Evolutionary conservation across 2,113 vertebrate genomes (phyloP).

Genomic region (Lycocorax pyrrhopterus): DNA sequence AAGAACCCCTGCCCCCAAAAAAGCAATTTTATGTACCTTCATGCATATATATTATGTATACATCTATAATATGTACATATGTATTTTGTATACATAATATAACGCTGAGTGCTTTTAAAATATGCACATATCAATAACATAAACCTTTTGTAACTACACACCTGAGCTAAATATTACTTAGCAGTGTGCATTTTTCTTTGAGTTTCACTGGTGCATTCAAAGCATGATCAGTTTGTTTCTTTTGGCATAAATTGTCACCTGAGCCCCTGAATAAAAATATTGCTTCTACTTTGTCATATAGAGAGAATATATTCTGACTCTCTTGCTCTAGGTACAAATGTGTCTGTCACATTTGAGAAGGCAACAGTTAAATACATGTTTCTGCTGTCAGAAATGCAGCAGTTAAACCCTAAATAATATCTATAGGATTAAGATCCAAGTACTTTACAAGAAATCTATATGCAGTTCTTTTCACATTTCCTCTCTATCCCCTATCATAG

Average conservation of each 20-base stretch:
- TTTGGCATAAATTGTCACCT: constrained; percentile 43
- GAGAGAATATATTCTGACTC: constrained; percentile 25
- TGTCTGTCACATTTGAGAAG: constrained; percentile 57
- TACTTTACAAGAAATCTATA: constrained; percentile 6
- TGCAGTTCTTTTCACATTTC: constrained; percentile 8
- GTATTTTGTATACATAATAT: neutral
- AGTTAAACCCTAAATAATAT: constrained; percentile 42
- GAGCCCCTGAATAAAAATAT: constrained; percentile 50
- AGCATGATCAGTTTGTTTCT: constrained; percentile 42
- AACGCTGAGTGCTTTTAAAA: neutral
- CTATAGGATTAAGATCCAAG: neutral
- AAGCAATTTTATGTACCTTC: neutral
- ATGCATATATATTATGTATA: neutral
- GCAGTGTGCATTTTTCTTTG: neutral
- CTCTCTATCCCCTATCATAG: neutral
- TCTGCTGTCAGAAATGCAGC: constrained; percentile 62
- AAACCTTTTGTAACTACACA: neutral
- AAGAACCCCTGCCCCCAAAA: neutral
- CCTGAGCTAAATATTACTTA: neutral
- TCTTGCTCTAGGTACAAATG: constrained; percentile 27
- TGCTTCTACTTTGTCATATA: constrained; percentile 25
- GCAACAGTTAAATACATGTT: constrained; percentile 51
- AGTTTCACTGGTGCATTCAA: neutral
- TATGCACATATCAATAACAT: neutral
- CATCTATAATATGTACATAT: neutral